These are phyloP conservation scores for Drosophila acutilabella DNA, from an alignment of 2,888 invertebrate species.

Conservation along the genomic window DNA sequence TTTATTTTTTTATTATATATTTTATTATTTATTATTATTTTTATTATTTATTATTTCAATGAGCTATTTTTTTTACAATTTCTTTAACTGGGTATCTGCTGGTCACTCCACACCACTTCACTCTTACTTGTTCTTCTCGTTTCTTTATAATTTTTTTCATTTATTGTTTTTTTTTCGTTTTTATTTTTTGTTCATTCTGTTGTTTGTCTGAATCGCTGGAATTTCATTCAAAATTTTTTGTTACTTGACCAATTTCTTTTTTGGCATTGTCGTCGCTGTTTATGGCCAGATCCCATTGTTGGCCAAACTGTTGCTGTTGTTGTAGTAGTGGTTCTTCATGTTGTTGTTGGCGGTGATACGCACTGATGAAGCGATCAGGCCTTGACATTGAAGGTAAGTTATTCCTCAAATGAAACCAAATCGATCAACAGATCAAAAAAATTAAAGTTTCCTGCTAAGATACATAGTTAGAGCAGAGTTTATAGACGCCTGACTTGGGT, in stretches of 20 bases:
- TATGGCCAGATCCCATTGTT: slow-evolving; percentile 53
- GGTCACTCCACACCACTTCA: background rate
- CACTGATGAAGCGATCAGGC: slow-evolving; percentile 77
- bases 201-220: slow-evolving; percentile 62
- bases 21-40: no score
- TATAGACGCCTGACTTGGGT: background rate
- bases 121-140: slow-evolving; percentile 39
- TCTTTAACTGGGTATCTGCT: slow-evolving; percentile 27
- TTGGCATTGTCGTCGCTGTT: slow-evolving; percentile 30
- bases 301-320: slow-evolving; percentile 39
- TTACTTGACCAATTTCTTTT: slow-evolving; percentile 75
- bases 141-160: slow-evolving; percentile 4
- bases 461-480: no score
- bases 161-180: background rate
- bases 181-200: slow-evolving; percentile 20
- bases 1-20: no score
- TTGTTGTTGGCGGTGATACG: slow-evolving; percentile 8
- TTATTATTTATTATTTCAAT: no score
- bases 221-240: slow-evolving; percentile 73
- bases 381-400: slow-evolving; percentile 70
- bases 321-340: background rate
- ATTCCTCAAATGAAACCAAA: background rate
- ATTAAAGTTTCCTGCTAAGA: background rate
- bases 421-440: slow-evolving; percentile 3
- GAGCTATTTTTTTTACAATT: no score